Percentiles rank a stretch among this genome's conserved stretches.
These are phyloP conservation scores for Zelleria hepariella DNA, from an alignment of 2,888 invertebrate species.

Conservation along the genomic window DNA sequence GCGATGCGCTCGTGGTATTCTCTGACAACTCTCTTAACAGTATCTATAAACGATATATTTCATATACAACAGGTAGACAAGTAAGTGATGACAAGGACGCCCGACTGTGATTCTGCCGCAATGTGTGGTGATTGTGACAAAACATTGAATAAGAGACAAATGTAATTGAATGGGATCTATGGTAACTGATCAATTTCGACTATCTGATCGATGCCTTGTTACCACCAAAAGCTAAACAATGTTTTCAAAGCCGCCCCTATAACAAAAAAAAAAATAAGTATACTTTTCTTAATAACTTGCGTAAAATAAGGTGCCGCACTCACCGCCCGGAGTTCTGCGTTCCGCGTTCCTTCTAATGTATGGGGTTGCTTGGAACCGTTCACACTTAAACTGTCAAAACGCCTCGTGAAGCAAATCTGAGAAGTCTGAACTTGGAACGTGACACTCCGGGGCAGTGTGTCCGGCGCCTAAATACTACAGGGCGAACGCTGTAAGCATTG, in stretches of 20 bases:
- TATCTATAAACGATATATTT: slow-evolving; percentile 76
- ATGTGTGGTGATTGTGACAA: slow-evolving; percentile 2
- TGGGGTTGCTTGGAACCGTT: no score
- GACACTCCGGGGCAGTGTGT: no score
- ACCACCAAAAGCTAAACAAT: not conserved
- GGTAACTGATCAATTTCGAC: not conserved
- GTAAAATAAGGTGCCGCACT: no score
- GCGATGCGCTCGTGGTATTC: slow-evolving; percentile 91
- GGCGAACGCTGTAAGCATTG: no score
- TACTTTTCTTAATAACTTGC: no score
- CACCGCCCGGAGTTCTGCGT: no score
- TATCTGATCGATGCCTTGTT: not conserved
- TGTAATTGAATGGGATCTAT: not conserved
- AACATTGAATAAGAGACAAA: not conserved
- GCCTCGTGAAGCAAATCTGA: no score
- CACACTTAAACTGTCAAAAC: no score
- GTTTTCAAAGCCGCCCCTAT: not conserved
- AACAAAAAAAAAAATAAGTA: no score
- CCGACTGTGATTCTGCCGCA: not conserved
- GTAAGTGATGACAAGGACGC: not conserved
- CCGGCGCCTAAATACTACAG: no score
- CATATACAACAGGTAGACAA: slow-evolving; percentile 21
- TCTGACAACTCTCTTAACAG: slow-evolving; percentile 81
- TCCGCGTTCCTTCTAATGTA: no score
- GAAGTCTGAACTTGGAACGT: no score